These are phyloP conservation scores for Oreochromis tanganicae DNA, from an alignment of 2,113 vertebrate genomes.

Conservation along the genomic window DNA sequence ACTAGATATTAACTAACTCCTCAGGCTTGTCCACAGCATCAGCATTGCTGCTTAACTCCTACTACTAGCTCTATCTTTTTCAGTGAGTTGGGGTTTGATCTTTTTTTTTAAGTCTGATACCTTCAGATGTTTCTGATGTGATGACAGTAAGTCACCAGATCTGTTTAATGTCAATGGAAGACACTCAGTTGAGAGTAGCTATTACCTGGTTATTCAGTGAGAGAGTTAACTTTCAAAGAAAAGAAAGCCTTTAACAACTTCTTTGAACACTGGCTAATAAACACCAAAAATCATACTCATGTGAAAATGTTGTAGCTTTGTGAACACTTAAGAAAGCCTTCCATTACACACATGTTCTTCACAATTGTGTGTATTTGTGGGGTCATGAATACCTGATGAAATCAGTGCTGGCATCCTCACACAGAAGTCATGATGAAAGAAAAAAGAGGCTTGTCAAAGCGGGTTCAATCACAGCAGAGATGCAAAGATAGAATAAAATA, in stretches of 20 bases:
- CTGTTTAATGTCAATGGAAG: neutral
- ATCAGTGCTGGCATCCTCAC: neutral
- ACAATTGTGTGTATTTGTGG: neutral
- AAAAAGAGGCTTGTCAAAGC: neutral
- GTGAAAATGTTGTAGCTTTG: neutral
- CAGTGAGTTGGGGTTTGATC: neutral
- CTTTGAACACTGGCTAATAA: neutral
- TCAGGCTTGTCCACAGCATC: neutral
- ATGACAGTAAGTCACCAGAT: neutral
- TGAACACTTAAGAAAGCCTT: neutral
- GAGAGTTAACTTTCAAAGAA: neutral
- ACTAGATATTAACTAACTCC: neutral
- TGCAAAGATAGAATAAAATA: neutral
- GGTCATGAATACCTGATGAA: neutral
- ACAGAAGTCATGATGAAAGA: neutral
- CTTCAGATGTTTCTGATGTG: neutral
- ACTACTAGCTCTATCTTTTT: neutral
- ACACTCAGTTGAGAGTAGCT: neutral
- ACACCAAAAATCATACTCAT: neutral
- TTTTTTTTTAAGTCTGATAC: neutral
- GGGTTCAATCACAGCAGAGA: neutral
- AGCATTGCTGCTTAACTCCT: neutral
- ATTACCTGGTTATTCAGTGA: neutral
- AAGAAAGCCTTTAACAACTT: neutral
- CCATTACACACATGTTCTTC: neutral